A percentile compares a stretch with the other conserved stretches of the same genome.
These are phyloP conservation scores for Dasysyrphus albostriatus DNA, from an alignment of 2,888 invertebrate species.

Conservation along the genomic window DNA sequence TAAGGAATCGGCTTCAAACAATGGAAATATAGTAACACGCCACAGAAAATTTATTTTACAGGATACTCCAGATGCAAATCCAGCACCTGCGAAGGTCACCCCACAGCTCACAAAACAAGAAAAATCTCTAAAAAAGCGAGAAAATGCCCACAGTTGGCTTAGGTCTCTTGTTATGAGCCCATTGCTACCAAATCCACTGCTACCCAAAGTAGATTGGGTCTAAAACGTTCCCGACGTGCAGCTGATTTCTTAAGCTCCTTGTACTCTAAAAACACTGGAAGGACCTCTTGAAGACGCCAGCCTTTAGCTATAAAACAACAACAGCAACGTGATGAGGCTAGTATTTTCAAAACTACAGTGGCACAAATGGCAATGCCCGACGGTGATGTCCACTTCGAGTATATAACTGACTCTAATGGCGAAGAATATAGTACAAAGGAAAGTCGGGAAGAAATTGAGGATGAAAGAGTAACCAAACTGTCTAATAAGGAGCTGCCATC, in stretches of 20 bases:
- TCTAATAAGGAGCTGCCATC: conserved; percentile 78
- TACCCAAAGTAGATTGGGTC: conserved; percentile 74
- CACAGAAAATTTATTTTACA: conserved; percentile 78
- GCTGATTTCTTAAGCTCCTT: conserved; percentile 78
- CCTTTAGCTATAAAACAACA: background rate
- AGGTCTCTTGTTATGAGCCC: conserved; percentile 77
- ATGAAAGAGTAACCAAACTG: conserved; percentile 39
- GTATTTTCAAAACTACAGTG: conserved; percentile 80
- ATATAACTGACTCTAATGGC: conserved; percentile 79
- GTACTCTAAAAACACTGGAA: conserved; percentile 77
- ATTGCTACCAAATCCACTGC: background rate
- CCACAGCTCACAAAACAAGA: conserved; percentile 22
- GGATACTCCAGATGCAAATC: conserved; percentile 67
- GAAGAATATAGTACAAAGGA: conserved; percentile 77
- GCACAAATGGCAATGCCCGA: conserved; percentile 79
- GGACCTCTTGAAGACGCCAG: background rate
- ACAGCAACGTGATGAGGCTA: conserved; percentile 78
- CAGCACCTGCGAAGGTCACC: conserved; percentile 54
- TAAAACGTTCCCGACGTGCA: conserved; percentile 78
- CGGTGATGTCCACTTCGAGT: conserved; percentile 81
- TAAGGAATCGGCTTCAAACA: background rate
- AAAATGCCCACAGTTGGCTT: conserved; percentile 79
- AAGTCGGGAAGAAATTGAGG: conserved; percentile 59
- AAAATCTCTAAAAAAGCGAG: conserved; percentile 76
- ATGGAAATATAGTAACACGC: conserved; percentile 29